These are phyloP conservation scores for Otolemur garnettii DNA, from an alignment of 2,113 vertebrate species.

Conservation along the genomic window DNA sequence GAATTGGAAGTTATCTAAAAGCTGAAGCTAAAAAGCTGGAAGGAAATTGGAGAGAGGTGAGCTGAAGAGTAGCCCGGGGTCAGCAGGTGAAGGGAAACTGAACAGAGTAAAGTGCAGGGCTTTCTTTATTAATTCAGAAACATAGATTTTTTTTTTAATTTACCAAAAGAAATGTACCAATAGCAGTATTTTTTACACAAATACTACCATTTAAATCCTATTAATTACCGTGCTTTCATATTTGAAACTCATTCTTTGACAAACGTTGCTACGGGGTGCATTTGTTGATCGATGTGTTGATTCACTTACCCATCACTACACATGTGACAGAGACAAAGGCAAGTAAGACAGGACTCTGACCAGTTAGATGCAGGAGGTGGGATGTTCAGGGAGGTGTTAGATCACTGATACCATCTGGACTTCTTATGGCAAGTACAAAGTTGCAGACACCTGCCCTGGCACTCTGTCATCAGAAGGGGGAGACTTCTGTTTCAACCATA, in stretches of 20 bases:
- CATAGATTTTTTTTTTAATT: not conserved
- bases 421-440: not conserved
- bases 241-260: not conserved
- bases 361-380: too few relatives aligned
- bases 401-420: not conserved
- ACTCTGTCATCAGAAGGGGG: not conserved
- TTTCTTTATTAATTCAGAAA: slow-evolving; percentile 30
- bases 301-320: not conserved
- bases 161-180: not conserved
- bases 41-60: not conserved
- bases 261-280: not conserved
- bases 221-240: not conserved
- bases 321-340: not conserved
- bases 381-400: too few relatives aligned
- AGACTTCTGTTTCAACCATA: not conserved
- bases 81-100: not conserved
- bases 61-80: not conserved
- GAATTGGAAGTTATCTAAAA: not conserved
- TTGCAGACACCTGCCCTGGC: not conserved
- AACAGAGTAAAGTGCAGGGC: not conserved
- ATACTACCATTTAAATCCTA: not conserved
- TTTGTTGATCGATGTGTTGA: not conserved
- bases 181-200: not conserved
- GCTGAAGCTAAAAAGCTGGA: not conserved
- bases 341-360: too few relatives aligned